These are phyloP conservation scores for Drosophila falleni DNA, from an alignment of 2,888 invertebrate species.

Conservation along the genomic window DNA sequence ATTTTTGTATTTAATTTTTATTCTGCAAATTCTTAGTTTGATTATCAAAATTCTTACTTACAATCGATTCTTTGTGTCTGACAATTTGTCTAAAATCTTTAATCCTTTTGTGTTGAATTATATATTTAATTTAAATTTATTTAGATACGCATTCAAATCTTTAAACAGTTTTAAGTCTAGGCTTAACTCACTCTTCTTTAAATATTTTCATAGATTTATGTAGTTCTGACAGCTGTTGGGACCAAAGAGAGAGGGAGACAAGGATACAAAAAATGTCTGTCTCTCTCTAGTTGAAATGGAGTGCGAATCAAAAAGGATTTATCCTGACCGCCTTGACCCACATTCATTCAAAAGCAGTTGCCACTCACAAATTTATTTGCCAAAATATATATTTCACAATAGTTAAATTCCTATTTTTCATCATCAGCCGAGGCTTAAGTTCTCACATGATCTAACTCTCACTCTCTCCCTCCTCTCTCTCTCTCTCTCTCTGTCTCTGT, in stretches of 20 bases:
- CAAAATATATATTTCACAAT: constrained; percentile 69
- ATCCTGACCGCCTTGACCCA: constrained; percentile 56
- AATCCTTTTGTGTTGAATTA: constrained; percentile 14
- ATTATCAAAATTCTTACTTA: too few relatives aligned
- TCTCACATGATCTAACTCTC: constrained; percentile 53
- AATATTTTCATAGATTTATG: constrained; percentile 37
- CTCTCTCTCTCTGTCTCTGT: not conserved
- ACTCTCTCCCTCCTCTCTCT: not conserved
- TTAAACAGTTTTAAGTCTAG: not conserved
- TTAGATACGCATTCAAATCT: not conserved
- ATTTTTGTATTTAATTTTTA: too few relatives aligned
- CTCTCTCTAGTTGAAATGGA: constrained; percentile 24
- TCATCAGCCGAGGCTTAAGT: constrained; percentile 63
- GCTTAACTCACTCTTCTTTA: not conserved
- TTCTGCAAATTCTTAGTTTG: too few relatives aligned
- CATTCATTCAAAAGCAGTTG: constrained; percentile 27
- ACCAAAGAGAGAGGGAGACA: not conserved
- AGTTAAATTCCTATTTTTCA: constrained; percentile 79
- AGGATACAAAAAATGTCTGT: constrained; percentile 14
- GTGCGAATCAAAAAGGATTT: constrained; percentile 54
- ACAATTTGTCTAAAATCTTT: not conserved
- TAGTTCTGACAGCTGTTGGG: constrained; percentile 25
- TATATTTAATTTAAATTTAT: constrained; percentile 13
- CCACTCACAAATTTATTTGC: constrained; percentile 52
- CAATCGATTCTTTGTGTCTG: not conserved